Evolutionary conservation across 2,113 vertebrate species (phyloP).

Genomic region (Trematocara stigmaticum): DNA sequence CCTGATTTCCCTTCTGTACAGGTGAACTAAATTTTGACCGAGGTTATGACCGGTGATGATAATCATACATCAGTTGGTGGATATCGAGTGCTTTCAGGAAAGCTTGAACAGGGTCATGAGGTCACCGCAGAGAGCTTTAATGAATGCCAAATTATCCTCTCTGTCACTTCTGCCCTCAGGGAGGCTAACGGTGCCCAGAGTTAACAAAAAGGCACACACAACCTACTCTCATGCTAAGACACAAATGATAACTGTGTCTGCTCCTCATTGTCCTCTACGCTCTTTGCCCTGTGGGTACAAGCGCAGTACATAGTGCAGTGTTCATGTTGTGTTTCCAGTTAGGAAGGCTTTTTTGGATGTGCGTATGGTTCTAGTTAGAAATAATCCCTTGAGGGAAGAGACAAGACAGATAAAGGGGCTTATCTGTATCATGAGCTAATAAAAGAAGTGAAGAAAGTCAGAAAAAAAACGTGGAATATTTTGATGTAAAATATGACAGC

Average conservation of each 20-base stretch:
- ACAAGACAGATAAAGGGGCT: not conserved
- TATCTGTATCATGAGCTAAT: not conserved
- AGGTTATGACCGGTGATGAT: conserved; percentile 30
- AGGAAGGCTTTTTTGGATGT: not conserved
- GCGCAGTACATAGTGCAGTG: not conserved
- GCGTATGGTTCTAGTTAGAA: not conserved
- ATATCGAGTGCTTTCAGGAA: conserved; percentile 18
- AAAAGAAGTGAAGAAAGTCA: not conserved
- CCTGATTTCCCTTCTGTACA: conserved; percentile 22
- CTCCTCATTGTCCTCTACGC: not conserved
- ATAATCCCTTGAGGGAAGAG: not conserved
- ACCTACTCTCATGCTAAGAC: not conserved
- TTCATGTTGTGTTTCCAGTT: conserved; percentile 7
- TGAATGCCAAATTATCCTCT: conserved; percentile 42
- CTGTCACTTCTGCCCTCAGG: not conserved
- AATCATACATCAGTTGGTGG: conserved; percentile 36
- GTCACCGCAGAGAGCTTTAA: conserved; percentile 25
- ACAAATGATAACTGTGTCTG: conserved; percentile 12
- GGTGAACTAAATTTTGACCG: conserved; percentile 23
- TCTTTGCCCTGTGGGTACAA: not conserved
- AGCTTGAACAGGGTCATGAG: not conserved
- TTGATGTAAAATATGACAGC: not conserved
- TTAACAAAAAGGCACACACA: not conserved
- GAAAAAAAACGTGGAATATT: not conserved
- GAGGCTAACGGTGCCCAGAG: not conserved